These are phyloP conservation scores for Frankliniella intonsa DNA, from an alignment of 2,888 invertebrate species.

Conservation along the genomic window DNA sequence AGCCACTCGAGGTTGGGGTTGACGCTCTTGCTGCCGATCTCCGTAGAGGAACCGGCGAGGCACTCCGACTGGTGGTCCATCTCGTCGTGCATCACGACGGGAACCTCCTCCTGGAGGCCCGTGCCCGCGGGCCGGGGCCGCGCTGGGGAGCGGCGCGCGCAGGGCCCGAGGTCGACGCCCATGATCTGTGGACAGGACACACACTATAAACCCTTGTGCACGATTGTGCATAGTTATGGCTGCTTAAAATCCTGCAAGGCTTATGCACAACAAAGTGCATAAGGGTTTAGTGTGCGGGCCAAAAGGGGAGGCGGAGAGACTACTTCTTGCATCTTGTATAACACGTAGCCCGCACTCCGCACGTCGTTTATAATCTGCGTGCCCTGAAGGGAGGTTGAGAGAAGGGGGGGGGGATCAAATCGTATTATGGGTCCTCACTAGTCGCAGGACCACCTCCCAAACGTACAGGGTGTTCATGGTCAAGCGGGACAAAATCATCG, in stretches of 20 bases:
- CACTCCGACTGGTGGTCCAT: not conserved
- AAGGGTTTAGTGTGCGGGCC: no score
- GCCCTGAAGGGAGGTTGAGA: no score
- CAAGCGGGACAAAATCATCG: no score
- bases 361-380: no score
- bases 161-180: constrained; percentile 1
- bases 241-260: not conserved
- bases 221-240: no score
- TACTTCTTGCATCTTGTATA: no score
- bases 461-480: no score
- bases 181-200: not conserved
- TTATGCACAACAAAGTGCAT: not conserved
- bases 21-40: constrained; percentile 31
- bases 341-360: no score
- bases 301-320: not conserved
- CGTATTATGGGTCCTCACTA: no score
- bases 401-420: no score
- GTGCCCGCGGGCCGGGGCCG: not conserved
- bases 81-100: not conserved
- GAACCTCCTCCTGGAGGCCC: not conserved
- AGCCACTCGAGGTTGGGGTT: constrained; percentile 54
- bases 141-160: not conserved
- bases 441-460: no score
- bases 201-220: no score
- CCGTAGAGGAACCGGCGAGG: not conserved